Evolutionary conservation across 2,888 invertebrate species (phyloP).

Genomic region (Mesorhabditis sp.): DNA sequence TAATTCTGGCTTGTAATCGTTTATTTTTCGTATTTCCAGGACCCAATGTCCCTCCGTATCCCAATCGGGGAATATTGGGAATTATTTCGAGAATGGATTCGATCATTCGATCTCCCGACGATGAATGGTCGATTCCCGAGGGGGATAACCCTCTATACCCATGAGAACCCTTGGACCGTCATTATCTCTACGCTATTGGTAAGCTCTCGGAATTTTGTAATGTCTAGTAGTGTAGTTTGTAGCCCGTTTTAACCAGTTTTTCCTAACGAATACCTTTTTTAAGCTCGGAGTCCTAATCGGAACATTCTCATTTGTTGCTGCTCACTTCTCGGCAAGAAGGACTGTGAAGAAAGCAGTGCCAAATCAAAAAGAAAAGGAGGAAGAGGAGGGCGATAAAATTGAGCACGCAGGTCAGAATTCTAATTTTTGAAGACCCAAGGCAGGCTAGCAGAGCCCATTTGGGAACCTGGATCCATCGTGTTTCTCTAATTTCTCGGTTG

Average conservation of each 20-base stretch:
- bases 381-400: not conserved
- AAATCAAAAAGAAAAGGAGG: not conserved
- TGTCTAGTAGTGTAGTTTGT: not conserved
- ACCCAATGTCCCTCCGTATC: not conserved
- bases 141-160: not conserved
- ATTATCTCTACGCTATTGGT: not conserved
- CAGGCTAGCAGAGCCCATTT: not conserved
- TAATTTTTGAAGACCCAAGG: not conserved
- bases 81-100: not conserved
- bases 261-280: not conserved
- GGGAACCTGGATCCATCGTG: not conserved
- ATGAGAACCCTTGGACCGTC: not conserved
- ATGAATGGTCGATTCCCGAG: not conserved
- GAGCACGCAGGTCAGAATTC: not conserved
- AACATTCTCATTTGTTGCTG: not conserved
- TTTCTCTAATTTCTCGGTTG: not conserved
- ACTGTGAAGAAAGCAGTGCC: not conserved
- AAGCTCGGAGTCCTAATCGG: not conserved
- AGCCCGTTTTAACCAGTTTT: not conserved
- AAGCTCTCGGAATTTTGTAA: slow-evolving; percentile 3
- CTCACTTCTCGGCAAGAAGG: not conserved
- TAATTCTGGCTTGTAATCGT: too few species aligned
- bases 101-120: not conserved
- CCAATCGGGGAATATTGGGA: slow-evolving; percentile 5
- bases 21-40: too few species aligned